phyloP scores from a whole-genome alignment of 1,140 invertebrate species.

The Parapsyche elsis region DNA sequence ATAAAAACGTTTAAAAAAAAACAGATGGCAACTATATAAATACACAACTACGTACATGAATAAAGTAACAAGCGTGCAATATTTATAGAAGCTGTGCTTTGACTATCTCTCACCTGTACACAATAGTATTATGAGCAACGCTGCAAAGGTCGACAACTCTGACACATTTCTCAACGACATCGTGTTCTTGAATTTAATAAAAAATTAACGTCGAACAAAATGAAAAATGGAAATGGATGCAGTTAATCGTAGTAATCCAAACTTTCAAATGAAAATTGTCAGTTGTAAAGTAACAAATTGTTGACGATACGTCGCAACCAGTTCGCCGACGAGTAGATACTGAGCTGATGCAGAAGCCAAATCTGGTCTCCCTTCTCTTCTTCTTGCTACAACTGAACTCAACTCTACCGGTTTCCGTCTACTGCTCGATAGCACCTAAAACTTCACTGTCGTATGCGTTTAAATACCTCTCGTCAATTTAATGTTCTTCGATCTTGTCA shows the following conservation, averaged over 20 bases:
- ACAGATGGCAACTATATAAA: no score
- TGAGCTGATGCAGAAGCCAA: background rate
- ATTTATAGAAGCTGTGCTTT: no score
- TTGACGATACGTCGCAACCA: background rate
- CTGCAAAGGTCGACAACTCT: slow-evolving; percentile 9
- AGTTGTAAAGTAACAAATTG: background rate
- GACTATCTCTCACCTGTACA: slow-evolving; percentile 22
- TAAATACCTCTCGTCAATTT: background rate
- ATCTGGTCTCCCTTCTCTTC: slow-evolving; percentile 1
- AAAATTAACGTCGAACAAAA: no score
- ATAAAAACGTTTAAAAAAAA: background rate
- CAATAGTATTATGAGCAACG: background rate
- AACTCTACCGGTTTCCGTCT: slow-evolving; percentile 2
- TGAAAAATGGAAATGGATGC: background rate
- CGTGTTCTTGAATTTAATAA: background rate
- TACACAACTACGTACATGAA: background rate
- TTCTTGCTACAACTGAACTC: no score
- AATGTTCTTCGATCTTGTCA: background rate
- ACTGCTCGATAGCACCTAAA: background rate
- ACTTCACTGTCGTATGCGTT: background rate
- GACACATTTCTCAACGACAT: background rate
- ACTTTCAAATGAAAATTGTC: background rate
- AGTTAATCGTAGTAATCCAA: no score
- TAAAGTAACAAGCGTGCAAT: background rate
- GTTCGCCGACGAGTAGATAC: background rate